Percentiles rank a stretch among this genome's conserved stretches.
Evolutionary conservation across 1,140 invertebrate species (phyloP).

Genomic region (Limonius californicus): DNA sequence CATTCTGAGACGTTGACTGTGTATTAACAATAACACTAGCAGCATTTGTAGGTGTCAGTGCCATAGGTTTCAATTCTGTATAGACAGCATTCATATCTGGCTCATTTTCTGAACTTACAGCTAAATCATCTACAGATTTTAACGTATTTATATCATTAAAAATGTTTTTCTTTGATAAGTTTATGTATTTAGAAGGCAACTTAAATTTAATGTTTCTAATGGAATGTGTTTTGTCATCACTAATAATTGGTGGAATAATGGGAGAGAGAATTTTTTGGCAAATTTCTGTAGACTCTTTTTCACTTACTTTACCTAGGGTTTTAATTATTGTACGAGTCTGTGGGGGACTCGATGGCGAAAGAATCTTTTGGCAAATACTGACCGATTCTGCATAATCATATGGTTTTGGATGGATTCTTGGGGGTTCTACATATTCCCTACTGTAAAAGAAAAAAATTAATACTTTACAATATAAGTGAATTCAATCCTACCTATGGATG

Average conservation of each 20-base stretch:
- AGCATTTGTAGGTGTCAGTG: slow-evolving; percentile 10
- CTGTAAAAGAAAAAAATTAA: slow-evolving; percentile 25
- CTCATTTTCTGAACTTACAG: not conserved
- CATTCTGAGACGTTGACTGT: slow-evolving; percentile 26
- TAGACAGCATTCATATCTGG: slow-evolving; percentile 15
- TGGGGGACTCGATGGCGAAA: slow-evolving; percentile 19
- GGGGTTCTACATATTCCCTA: slow-evolving; percentile 28
- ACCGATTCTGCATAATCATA: slow-evolving; percentile 35
- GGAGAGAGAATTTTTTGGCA: slow-evolving; percentile 33
- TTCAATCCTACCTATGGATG: slow-evolving; percentile 37
- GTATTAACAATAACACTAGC: slow-evolving; percentile 41
- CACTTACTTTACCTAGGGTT: slow-evolving; percentile 21
- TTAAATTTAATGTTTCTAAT: slow-evolving; percentile 49
- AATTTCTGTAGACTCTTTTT: slow-evolving; percentile 30
- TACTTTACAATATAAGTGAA: not conserved
- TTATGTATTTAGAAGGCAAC: slow-evolving; percentile 40
- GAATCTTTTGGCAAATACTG: slow-evolving; percentile 37
- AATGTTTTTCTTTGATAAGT: slow-evolving; percentile 28
- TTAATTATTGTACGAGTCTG: slow-evolving; percentile 17
- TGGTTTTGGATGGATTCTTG: slow-evolving; percentile 28
- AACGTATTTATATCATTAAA: slow-evolving; percentile 19
- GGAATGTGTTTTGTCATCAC: slow-evolving; percentile 35
- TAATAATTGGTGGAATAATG: not conserved
- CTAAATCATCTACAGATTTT: slow-evolving; percentile 12
- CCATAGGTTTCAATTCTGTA: slow-evolving; percentile 25